These are phyloP conservation scores for Aradus depressus DNA, from an alignment of 2,888 invertebrate species.

Conservation along the genomic window DNA sequence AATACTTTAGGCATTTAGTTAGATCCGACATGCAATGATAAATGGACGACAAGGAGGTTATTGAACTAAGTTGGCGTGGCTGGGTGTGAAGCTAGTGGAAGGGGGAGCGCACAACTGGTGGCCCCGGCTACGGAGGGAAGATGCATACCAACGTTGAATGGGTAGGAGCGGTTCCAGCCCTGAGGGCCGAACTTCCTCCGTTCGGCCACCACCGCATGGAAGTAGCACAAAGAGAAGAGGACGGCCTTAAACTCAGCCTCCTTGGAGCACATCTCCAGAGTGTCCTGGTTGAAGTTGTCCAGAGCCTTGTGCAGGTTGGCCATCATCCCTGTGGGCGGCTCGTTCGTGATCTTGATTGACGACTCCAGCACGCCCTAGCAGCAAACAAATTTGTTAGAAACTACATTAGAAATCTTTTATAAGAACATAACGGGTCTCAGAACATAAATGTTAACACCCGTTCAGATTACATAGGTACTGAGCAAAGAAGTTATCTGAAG, in stretches of 20 bases:
- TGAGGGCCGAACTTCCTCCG: conserved; percentile 88
- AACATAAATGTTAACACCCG: too few species aligned
- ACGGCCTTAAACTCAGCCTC: conserved; percentile 88
- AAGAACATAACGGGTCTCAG: too few species aligned
- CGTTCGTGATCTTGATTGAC: conserved; percentile 90
- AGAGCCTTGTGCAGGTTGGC: conserved; percentile 88
- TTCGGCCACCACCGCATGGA: conserved; percentile 89
- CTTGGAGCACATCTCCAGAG: conserved; percentile 81
- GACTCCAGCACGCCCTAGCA: conserved; percentile 79
- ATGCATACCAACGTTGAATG: conserved; percentile 45
- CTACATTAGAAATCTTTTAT: background rate
- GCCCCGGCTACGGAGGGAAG: too few species aligned
- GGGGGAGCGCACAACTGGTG: too few species aligned
- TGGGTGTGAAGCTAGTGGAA: too few species aligned
- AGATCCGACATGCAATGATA: too few species aligned
- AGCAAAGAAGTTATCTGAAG: too few species aligned
- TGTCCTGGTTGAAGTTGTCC: conserved; percentile 86
- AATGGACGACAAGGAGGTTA: too few species aligned
- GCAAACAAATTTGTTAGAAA: background rate
- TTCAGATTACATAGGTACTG: too few species aligned
- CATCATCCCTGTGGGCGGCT: conserved; percentile 89
- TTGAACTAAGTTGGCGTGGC: too few species aligned
- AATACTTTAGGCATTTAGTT: too few species aligned
- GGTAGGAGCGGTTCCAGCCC: conserved; percentile 72
- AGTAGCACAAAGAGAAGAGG: conserved; percentile 81